Base-by-base conservation (phyloP, 2,113 vertebrate species). In the Lepidothrix coronata region DNA sequence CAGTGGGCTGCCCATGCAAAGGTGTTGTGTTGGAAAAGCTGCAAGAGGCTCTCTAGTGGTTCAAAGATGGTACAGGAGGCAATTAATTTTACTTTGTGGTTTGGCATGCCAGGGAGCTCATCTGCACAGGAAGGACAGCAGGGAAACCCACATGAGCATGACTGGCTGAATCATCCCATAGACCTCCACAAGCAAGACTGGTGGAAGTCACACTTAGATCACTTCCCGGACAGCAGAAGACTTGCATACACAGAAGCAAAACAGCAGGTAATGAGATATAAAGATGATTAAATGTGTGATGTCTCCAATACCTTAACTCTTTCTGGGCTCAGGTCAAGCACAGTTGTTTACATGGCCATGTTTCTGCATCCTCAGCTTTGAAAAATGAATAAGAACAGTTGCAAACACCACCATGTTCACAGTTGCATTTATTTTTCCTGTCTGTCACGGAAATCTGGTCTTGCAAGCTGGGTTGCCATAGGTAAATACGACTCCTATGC, bases 201-300 rank as follows among this genome's bases (percentile, higher is more conserved):
- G 73, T 92, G 91, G 95, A 96, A 97, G 88, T 87, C 80, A 49
- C 25, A 2, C 86, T 96, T 79, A 91, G 78, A 62, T 96, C 91
- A 57, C 71, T 96, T 95, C 89, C 94, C 33, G 1, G 75, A 83
- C 68, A 85, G 96, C 77, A 94, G 65, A 96, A 91, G 92, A 78
- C 61, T 66, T 31, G 33, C 57, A 78, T 19, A 52, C 86, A 66
- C 88, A 71, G 70, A 76, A 88, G 31, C 66, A 87, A 90, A 94
- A 88, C 7, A 82, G 46, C 78, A 93, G 49, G 24, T 54, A 88
- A 62, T 25, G 78, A 87, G 85, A 71, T 3, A 88, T 52, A 68
- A 72, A 62, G 54, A 48, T 59, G 77, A 79, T 49, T 63, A 94
- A 88, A 65, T 31, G 35, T 24, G 52, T 46, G 59, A 41, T 17